These are phyloP conservation scores for Epinephelus moara DNA, from an alignment of 2,113 vertebrate genomes.

Conservation along the genomic window DNA sequence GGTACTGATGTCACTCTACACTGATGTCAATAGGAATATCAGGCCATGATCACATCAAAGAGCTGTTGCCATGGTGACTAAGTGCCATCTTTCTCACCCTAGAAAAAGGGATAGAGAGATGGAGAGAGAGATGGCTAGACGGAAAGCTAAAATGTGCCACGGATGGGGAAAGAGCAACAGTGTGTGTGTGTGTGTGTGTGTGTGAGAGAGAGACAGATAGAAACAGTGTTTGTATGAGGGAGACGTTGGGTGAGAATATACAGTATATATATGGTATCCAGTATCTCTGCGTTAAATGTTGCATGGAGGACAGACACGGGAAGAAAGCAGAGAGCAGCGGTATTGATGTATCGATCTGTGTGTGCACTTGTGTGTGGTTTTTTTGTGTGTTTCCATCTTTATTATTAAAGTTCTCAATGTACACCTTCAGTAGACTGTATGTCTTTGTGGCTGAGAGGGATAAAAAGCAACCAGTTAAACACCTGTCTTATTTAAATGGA, in stretches of 20 bases:
- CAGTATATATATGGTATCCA: constrained; percentile 12
- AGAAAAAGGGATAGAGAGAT: constrained; percentile 37
- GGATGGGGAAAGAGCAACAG: constrained; percentile 45
- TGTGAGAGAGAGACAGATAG: constrained; percentile 1
- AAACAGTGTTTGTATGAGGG: constrained; percentile 21
- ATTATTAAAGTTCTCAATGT: constrained; percentile 46
- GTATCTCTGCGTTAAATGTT: constrained; percentile 63
- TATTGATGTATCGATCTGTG: constrained; percentile 73
- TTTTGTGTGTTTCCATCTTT: constrained; percentile 36
- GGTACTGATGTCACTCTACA: constrained; percentile 80
- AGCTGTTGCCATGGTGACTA: constrained; percentile 84
- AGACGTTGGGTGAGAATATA: constrained; percentile 42
- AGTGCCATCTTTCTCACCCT: constrained; percentile 84
- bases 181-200: constrained; percentile 23
- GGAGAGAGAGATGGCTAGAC: constrained; percentile 37
- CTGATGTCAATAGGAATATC: constrained; percentile 83
- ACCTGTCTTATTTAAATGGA: neutral
- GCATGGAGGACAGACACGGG: constrained; percentile 44
- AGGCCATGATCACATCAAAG: constrained; percentile 84
- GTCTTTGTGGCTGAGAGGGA: neutral
- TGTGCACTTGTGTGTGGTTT: constrained; percentile 31
- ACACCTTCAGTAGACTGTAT: neutral
- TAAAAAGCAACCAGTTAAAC: neutral
- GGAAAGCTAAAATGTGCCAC: constrained; percentile 45
- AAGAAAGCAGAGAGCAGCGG: constrained; percentile 49